A percentile compares a stretch with the other conserved stretches of the same genome.
These are phyloP conservation scores for Heliopora coerulea DNA, from an alignment of 92 coral and sea anemone species.

Conservation along the genomic window DNA sequence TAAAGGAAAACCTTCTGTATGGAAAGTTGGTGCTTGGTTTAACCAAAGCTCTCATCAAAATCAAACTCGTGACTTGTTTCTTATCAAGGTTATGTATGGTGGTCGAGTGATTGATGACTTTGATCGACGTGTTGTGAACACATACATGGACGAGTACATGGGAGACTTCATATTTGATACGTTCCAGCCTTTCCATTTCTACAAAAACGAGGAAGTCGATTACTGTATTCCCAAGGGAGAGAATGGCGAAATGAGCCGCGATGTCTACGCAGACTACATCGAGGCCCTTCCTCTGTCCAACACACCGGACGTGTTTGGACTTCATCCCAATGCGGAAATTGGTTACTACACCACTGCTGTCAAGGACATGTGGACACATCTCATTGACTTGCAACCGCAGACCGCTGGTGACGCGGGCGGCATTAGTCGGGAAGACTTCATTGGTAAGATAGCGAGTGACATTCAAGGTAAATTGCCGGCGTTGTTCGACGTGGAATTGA, in stretches of 20 bases:
- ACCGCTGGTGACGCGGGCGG: conserved; percentile 99
- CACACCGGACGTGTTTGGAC: conserved; percentile 98
- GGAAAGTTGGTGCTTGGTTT: too few relatives aligned
- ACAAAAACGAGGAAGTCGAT: conserved; percentile 84
- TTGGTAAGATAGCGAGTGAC: conserved; percentile 93
- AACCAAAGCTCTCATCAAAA: too few relatives aligned
- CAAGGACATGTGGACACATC: conserved; percentile 98
- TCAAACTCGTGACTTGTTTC: too few relatives aligned
- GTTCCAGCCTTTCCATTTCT: conserved; percentile 98
- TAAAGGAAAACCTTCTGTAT: too few relatives aligned
- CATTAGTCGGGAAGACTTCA: conserved; percentile 93
- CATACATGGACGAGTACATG: conserved; percentile 99
- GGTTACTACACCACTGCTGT: conserved; percentile 98
- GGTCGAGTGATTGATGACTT: conserved; percentile 99
- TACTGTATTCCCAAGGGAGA: conserved; percentile 34
- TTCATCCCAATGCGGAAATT: conserved; percentile 98
- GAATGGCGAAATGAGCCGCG: conserved; percentile 64
- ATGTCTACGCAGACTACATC: conserved; percentile 81
- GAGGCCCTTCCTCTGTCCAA: conserved; percentile 91
- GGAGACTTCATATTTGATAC: conserved; percentile 99
- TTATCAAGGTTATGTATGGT: conserved; percentile 93
- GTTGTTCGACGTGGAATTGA: conserved; percentile 79
- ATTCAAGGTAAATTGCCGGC: conserved; percentile 94
- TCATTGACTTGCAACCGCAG: conserved; percentile 98
- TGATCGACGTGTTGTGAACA: conserved; percentile 97